Percentiles rank a stretch among this genome's conserved stretches.
Conservation (phyloP, 2,797 vertebrate species). For the Eutrigla gurnardus region DNA sequence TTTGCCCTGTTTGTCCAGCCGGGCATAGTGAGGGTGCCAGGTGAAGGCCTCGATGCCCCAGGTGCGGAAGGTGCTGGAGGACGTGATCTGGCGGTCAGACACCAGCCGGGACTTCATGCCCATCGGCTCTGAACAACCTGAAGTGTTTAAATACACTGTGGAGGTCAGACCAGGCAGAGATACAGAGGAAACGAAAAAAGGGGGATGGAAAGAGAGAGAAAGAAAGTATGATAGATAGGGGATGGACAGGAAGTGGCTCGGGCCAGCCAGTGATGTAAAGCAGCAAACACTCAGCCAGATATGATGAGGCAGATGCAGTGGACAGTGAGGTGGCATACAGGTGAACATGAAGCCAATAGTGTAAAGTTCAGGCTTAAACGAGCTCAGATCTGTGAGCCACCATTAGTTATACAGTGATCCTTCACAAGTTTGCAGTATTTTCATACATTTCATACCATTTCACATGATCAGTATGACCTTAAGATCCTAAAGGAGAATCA, state of each 20-base stretch:
- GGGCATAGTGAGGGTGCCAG: conserved; percentile 91
- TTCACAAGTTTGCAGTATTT: conserved; percentile 6
- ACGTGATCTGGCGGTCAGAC: conserved; percentile 88
- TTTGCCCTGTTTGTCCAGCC: conserved; percentile 96
- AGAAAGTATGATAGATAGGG: conserved; percentile 60
- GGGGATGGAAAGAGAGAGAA: conserved; percentile 55
- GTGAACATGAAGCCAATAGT: not conserved
- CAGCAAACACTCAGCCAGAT: conserved; percentile 17
- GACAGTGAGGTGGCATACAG: not conserved
- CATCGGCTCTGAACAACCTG: conserved; percentile 96
- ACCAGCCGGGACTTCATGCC: conserved; percentile 92
- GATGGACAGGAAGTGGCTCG: conserved; percentile 55
- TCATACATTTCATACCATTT: not conserved
- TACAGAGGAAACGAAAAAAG: conserved; percentile 27
- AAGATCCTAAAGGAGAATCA: not conserved
- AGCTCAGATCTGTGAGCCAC: not conserved
- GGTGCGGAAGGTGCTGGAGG: conserved; percentile 92
- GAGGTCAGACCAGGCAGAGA: conserved; percentile 63
- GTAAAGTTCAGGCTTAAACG: not conserved
- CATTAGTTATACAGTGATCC: conserved; percentile 7
- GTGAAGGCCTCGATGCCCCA: conserved; percentile 93
- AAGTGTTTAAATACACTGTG: conserved; percentile 88
- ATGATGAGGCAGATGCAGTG: conserved; percentile 6
- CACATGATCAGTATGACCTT: not conserved
- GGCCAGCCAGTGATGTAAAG: conserved; percentile 48